phyloP scores from a whole-genome alignment of 1,140 invertebrate genomes.

The Drosophila murphyi region DNA sequence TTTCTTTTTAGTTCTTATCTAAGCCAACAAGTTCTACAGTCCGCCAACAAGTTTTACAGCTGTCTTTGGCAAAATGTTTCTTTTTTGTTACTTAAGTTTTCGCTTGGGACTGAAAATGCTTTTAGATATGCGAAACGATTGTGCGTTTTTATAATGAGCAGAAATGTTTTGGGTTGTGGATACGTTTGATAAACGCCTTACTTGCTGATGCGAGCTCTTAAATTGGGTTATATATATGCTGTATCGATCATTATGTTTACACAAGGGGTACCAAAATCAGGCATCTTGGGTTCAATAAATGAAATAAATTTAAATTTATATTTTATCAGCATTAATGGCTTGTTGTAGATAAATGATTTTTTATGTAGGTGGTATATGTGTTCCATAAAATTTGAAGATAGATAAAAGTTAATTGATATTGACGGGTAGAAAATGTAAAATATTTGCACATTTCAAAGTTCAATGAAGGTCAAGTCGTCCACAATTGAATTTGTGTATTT shows the following conservation, averaged over 20 bases:
- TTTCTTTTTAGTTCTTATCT: background rate
- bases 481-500: background rate
- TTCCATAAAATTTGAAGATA: no score
- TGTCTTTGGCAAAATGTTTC: background rate
- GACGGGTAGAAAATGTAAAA: no score
- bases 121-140: background rate
- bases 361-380: no score
- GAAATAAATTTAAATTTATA: background rate
- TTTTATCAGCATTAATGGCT: no score
- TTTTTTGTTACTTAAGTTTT: conserved; percentile 4
- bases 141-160: conserved; percentile 1
- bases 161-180: conserved; percentile 20
- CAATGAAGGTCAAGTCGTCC: background rate
- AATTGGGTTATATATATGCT: conserved; percentile 4
- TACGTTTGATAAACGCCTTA: conserved; percentile 12
- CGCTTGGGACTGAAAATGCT: background rate
- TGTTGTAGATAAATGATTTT: no score
- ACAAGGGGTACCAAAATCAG: background rate
- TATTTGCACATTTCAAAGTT: no score
- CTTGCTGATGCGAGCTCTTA: conserved; percentile 18
- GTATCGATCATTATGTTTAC: background rate
- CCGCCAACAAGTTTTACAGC: background rate
- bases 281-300: background rate
- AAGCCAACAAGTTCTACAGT: background rate
- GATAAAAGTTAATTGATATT: no score